These are phyloP conservation scores for Scatophagus argus DNA, from an alignment of 2,113 vertebrate genomes.

Conservation along the genomic window DNA sequence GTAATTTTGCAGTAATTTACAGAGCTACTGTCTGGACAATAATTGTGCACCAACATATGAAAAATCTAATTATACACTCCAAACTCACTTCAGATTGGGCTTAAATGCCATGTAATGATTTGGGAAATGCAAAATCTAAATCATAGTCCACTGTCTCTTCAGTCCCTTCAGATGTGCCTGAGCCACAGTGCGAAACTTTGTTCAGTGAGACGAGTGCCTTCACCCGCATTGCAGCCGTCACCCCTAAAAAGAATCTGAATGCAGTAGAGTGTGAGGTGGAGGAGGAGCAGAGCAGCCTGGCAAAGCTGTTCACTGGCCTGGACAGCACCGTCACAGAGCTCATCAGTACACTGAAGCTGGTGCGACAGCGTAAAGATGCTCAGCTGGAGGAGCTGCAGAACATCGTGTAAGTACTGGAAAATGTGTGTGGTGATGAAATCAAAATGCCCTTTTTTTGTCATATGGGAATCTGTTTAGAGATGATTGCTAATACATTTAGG, in stretches of 20 bases:
- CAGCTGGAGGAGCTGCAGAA: slow-evolving; percentile 64
- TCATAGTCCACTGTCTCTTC: neutral
- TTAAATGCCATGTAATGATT: neutral
- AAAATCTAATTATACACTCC: neutral
- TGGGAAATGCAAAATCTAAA: neutral
- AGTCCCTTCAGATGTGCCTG: slow-evolving; percentile 45
- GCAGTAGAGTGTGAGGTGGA: slow-evolving; percentile 28
- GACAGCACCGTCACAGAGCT: slow-evolving; percentile 73
- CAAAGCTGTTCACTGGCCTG: slow-evolving; percentile 68
- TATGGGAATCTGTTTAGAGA: neutral
- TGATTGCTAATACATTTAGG: neutral
- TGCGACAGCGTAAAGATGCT: slow-evolving; percentile 65
- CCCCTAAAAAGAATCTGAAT: slow-evolving; percentile 36
- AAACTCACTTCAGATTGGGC: neutral
- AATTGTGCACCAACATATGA: neutral
- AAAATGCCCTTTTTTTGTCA: neutral
- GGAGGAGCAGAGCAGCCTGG: slow-evolving; percentile 49
- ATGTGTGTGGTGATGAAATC: neutral
- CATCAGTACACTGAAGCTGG: slow-evolving; percentile 34
- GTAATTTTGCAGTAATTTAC: neutral
- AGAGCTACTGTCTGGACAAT: neutral
- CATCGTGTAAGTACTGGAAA: slow-evolving; percentile 66
- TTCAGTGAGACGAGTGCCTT: slow-evolving; percentile 78
- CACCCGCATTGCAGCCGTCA: slow-evolving; percentile 62
- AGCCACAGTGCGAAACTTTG: slow-evolving; percentile 48